Conservation (phyloP, 2,113 vertebrate species). For the Syngnathus typhle region DNA sequence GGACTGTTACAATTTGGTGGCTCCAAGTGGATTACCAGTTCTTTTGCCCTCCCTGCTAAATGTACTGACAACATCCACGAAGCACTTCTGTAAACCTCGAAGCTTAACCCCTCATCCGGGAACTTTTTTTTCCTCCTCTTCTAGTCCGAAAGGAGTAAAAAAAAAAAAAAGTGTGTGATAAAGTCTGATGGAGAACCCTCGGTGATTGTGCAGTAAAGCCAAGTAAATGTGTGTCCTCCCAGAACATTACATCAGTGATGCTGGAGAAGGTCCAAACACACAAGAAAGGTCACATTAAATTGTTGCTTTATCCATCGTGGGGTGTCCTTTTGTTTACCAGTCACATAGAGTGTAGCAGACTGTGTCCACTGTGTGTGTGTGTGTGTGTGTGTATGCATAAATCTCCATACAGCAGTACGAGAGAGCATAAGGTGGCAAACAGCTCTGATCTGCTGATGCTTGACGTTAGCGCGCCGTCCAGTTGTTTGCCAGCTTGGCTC, state of each 20-base stretch:
- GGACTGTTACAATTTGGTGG: conserved; percentile 42
- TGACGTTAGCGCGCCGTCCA: conserved; percentile 57
- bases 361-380: conserved; percentile 27
- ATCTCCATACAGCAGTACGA: conserved; percentile 39
- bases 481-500: conserved; percentile 69
- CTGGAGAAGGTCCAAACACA: conserved; percentile 32
- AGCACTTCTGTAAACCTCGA: conserved; percentile 21
- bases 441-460: conserved; percentile 35
- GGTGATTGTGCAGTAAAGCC: conserved; percentile 30
- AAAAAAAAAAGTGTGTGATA: conserved; percentile 21
- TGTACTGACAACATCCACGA: conserved; percentile 39
- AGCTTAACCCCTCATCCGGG: conserved; percentile 38
- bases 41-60: conserved; percentile 44
- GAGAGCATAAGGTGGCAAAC: conserved; percentile 33
- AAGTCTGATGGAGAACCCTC: conserved; percentile 31
- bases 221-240: conserved; percentile 35
- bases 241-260: conserved; percentile 16
- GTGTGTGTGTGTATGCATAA: conserved; percentile 21
- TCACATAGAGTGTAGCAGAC: conserved; percentile 27
- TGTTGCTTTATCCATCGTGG: conserved; percentile 22
- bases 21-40: conserved; percentile 32
- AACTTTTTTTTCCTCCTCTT: conserved; percentile 44
- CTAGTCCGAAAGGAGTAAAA: conserved; percentile 36
- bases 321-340: conserved; percentile 27
- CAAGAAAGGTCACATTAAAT: conserved; percentile 21